Evolutionary conservation across 2,797 vertebrate genomes (phyloP).

Genomic region (Sarcophilus harrisii): DNA sequence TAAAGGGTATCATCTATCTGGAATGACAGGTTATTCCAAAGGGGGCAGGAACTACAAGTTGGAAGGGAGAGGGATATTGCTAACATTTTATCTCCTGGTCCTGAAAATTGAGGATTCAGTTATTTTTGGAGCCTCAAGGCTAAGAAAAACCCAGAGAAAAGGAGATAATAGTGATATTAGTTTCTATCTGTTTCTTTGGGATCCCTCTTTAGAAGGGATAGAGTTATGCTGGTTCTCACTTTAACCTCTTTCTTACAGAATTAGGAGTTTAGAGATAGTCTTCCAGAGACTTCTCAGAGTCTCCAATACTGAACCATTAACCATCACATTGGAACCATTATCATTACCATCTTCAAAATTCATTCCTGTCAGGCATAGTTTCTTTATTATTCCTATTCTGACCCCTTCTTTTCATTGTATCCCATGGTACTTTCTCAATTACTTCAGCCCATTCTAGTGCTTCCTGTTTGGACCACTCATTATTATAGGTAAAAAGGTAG

Average conservation of each 20-base stretch:
- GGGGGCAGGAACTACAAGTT: neutral
- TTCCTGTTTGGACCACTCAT: neutral
- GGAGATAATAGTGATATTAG: neutral
- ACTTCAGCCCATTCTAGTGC: neutral
- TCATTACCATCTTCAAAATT: neutral
- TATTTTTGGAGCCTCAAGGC: neutral
- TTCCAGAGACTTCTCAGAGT: neutral
- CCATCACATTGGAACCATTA: neutral
- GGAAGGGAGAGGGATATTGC: neutral
- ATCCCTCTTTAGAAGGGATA: neutral
- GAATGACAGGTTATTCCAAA: neutral
- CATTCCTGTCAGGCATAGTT: neutral
- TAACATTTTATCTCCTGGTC: neutral
- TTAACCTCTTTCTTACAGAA: neutral
- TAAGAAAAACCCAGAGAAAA: neutral
- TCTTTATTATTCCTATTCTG: neutral
- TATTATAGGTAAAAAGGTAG: neutral
- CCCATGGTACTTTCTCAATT: neutral
- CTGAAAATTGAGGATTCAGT: neutral
- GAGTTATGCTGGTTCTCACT: neutral
- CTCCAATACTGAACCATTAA: neutral
- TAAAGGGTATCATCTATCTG: slow-evolving; percentile 37
- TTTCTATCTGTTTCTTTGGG: neutral
- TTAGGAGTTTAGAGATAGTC: neutral
- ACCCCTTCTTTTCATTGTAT: neutral